phyloP scores from a whole-genome alignment of 2,113 vertebrate genomes.

The Enhydra lutris region DNA sequence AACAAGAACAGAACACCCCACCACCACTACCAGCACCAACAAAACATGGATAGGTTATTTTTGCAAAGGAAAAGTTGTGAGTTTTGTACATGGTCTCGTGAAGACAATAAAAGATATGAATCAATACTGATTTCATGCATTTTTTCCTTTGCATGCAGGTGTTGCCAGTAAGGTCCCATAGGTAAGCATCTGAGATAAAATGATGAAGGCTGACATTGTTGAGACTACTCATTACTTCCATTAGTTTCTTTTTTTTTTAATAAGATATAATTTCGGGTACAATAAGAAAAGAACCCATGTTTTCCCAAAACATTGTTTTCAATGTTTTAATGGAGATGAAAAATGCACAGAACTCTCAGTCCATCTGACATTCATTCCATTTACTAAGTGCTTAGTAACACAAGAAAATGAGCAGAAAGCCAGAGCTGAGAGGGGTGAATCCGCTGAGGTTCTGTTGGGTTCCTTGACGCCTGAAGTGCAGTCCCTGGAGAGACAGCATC shows the following conservation, averaged over 20 bases:
- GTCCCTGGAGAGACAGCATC: too few relatives aligned
- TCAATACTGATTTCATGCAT: background rate
- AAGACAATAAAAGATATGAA: background rate
- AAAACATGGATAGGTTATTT: background rate
- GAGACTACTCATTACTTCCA: background rate
- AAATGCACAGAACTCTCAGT: background rate
- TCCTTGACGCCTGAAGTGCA: background rate
- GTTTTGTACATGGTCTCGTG: background rate
- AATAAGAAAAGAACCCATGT: background rate
- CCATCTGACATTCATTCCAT: background rate
- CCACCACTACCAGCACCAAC: background rate
- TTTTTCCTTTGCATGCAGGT: background rate
- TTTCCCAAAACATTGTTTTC: background rate
- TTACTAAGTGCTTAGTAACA: background rate
- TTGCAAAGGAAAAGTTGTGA: background rate
- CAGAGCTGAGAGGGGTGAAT: background rate
- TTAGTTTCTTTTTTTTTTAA: background rate
- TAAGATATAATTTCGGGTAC: background rate
- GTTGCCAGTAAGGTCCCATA: background rate
- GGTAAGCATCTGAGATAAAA: background rate
- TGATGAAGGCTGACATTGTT: background rate
- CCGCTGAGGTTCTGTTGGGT: background rate
- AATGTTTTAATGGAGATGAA: constrained; percentile 1
- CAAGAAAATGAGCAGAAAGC: background rate
- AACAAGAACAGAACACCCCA: background rate